Evolutionary conservation across 1,140 invertebrate species (phyloP).

Genomic region (Nomia melanderi): DNA sequence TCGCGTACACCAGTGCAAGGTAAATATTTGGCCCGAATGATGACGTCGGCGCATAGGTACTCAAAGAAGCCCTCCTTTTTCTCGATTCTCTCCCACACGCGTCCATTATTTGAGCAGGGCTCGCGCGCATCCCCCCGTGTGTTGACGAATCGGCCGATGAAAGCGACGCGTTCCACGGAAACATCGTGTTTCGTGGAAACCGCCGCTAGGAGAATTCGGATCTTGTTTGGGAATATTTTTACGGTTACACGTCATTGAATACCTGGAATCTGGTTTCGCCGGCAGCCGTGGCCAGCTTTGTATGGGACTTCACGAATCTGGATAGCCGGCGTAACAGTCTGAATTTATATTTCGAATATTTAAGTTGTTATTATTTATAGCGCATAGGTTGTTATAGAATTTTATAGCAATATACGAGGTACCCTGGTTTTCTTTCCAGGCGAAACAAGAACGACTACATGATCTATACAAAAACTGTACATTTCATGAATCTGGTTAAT

Average conservation of each 20-base stretch:
- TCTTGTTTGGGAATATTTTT: slow-evolving; percentile 12
- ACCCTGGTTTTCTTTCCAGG: no score
- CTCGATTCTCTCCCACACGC: neutral
- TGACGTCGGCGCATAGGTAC: slow-evolving; percentile 32
- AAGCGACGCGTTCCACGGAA: neutral
- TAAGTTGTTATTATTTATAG: no score
- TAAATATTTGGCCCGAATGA: slow-evolving; percentile 44
- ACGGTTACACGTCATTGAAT: neutral
- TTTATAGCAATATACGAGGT: no score
- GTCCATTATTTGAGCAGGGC: slow-evolving; percentile 13
- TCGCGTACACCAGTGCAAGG: slow-evolving; percentile 21
- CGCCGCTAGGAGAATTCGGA: neutral
- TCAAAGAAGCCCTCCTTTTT: slow-evolving; percentile 17
- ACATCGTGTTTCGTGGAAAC: slow-evolving; percentile 10
- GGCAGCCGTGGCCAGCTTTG: neutral
- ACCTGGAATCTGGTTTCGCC: neutral
- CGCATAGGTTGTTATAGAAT: no score
- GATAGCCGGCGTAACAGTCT: neutral
- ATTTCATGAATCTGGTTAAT: no score
- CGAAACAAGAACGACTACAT: no score
- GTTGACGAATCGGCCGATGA: slow-evolving; percentile 28
- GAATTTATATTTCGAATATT: no score
- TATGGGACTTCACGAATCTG: neutral
- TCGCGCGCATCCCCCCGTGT: slow-evolving; percentile 12
- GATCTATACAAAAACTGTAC: no score